Evolutionary conservation across 2,113 vertebrate species (phyloP).

Genomic region (Barbus barbus): DNA sequence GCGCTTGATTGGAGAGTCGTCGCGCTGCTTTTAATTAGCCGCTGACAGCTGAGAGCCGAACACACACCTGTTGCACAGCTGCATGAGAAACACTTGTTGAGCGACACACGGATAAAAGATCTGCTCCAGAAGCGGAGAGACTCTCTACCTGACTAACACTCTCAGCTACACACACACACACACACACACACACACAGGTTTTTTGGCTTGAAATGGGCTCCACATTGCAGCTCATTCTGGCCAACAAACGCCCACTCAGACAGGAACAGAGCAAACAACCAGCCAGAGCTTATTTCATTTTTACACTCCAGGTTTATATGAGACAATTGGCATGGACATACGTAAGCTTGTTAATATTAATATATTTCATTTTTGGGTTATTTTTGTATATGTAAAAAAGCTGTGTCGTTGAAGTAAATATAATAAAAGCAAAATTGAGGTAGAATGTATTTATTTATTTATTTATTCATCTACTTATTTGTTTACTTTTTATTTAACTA

Average conservation of each 20-base stretch:
- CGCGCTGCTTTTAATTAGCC: constrained; percentile 15
- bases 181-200: not conserved
- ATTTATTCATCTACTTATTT: no score
- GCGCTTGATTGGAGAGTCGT: constrained; percentile 32
- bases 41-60: constrained; percentile 20
- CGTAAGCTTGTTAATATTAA: no score
- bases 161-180: not conserved
- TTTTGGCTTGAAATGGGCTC: not conserved
- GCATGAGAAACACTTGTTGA: not conserved
- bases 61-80: constrained; percentile 36
- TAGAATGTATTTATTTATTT: no score
- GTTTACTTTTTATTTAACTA: no score
- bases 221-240: constrained; percentile 1
- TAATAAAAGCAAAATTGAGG: no score
- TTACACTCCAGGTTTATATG: not conserved
- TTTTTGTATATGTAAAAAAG: no score
- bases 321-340: no score
- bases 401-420: no score
- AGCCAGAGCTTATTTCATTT: no score
- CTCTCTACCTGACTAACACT: not conserved
- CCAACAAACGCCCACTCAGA: not conserved
- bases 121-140: not conserved
- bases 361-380: no score
- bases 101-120: not conserved
- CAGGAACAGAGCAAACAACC: constrained; percentile 3